Conservation (phyloP, 2,888 invertebrate species). For the Leuctra nigra region DNA sequence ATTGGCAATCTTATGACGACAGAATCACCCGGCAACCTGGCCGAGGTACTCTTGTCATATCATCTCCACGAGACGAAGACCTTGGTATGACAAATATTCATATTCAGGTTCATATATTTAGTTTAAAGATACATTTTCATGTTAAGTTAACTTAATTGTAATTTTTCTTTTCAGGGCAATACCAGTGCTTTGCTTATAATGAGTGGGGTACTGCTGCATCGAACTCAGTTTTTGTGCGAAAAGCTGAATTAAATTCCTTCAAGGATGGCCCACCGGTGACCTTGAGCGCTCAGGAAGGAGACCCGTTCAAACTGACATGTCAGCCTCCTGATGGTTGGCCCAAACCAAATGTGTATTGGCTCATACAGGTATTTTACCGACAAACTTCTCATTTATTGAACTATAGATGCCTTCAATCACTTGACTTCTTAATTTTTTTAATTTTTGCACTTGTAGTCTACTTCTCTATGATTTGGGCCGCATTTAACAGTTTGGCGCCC, state of each 20-base stretch:
- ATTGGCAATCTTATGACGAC: constrained; percentile 90
- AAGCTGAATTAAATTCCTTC: constrained; percentile 85
- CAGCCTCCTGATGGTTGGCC: constrained; percentile 95
- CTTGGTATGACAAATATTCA: constrained; percentile 47
- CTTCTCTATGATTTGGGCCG: too few relatives aligned
- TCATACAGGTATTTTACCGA: constrained; percentile 75
- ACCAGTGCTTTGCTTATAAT: constrained; percentile 92
- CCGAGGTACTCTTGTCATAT: constrained; percentile 87
- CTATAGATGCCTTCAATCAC: too few relatives aligned
- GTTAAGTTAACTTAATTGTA: too few relatives aligned
- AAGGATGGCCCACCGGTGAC: constrained; percentile 57
- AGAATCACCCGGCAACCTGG: constrained; percentile 92
- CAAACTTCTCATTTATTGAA: too few relatives aligned
- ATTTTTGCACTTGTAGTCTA: too few relatives aligned
- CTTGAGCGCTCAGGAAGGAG: constrained; percentile 72
- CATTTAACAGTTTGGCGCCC: too few relatives aligned
- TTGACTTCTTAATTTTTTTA: too few relatives aligned
- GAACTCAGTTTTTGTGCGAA: constrained; percentile 89
- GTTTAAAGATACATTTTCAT: too few relatives aligned
- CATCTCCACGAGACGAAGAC: constrained; percentile 83
- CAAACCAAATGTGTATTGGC: constrained; percentile 92
- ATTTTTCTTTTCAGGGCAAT: constrained; percentile 54
- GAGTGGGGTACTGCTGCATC: constrained; percentile 91
- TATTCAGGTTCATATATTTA: too few relatives aligned
- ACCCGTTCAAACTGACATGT: constrained; percentile 82